Base-by-base conservation (phyloP, 2,888 invertebrate species). In the Ommatoiulus sabulosus region DNA sequence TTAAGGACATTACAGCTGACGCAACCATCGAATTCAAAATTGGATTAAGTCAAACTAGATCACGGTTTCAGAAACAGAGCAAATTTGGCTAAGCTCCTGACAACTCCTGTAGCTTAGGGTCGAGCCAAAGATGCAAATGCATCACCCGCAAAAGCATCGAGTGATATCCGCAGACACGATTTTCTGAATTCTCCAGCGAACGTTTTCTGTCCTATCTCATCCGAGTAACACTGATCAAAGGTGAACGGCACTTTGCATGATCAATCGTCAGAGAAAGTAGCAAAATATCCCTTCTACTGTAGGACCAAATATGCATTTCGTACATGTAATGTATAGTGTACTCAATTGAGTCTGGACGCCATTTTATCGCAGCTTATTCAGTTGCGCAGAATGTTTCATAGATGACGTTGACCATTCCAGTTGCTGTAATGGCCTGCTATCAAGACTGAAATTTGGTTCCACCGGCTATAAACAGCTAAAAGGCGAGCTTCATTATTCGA, bases 191-290 rank as follows among this genome's bases (percentile, higher is more conserved):
- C 80, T 80, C 35, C 35, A 80, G 35, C 2, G 15, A 43, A 8
- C 35, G 35, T 80, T 43, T 80, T 35, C 80, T 80, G 80, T 80
- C 80, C 80, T 24, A 43, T 43, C 12, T 15, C 15, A 80, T 80
- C 12, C 24, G 35, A 3, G 35, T 80, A 35, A 80, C 35, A 15
- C 2, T 15, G 80, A 24, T 80, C 80, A 35, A 80, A 80, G 24
- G 35, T 80, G 80, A 80, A 80, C 80, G 35, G 24, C 80, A 80
- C 80, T 80, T 80, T 15, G 80, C 80, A 80, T 24, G 80, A 72
- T 72, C 15, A 80, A 35, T 80, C 80, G 10, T 80, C 35, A 35
- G 10, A 7, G 35, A 80, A 80, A 80, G 12, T 80, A 80, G 4
- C 2, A 12, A 80, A 35, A 80, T 80, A 3, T 80, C 15, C 80